Evolutionary conservation across 1,140 invertebrate species (phyloP).

Genomic region (Platyscapa corneri): DNA sequence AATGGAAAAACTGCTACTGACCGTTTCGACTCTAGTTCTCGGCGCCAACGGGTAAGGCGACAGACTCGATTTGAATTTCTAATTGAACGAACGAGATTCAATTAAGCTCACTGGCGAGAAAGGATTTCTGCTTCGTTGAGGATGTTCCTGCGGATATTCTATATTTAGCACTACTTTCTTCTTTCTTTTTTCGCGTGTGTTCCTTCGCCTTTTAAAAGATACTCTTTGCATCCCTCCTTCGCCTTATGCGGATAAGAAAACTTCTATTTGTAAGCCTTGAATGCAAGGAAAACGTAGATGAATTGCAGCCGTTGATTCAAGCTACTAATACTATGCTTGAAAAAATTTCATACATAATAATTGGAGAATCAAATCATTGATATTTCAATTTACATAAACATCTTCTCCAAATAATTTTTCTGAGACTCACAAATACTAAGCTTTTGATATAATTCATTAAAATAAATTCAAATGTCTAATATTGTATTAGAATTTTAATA

Average conservation of each 20-base stretch:
- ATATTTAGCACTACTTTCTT: neutral
- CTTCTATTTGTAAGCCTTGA: neutral
- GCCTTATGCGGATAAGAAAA: neutral
- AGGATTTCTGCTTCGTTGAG: constrained; percentile 35
- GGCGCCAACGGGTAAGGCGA: neutral
- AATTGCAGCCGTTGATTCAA: too few species aligned
- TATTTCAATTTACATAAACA: too few species aligned
- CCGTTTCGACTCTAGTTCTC: constrained; percentile 27
- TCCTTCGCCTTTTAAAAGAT: neutral
- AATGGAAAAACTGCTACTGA: constrained; percentile 58
- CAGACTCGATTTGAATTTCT: constrained; percentile 65
- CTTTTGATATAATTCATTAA: too few species aligned
- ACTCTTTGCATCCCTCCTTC: neutral
- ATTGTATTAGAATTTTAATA: too few species aligned
- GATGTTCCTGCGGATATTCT: neutral
- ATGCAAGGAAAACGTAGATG: neutral
- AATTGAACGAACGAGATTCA: constrained; percentile 65
- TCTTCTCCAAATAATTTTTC: too few species aligned
- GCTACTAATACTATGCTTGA: too few species aligned
- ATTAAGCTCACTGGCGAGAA: constrained; percentile 59
- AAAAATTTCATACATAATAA: too few species aligned
- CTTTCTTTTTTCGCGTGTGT: neutral
- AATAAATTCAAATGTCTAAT: too few species aligned
- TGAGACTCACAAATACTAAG: too few species aligned
- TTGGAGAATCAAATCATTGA: too few species aligned